Evolutionary conservation across 2,888 invertebrate genomes (phyloP).

Genomic region (Galeopsomyia nigrocyanea): DNA sequence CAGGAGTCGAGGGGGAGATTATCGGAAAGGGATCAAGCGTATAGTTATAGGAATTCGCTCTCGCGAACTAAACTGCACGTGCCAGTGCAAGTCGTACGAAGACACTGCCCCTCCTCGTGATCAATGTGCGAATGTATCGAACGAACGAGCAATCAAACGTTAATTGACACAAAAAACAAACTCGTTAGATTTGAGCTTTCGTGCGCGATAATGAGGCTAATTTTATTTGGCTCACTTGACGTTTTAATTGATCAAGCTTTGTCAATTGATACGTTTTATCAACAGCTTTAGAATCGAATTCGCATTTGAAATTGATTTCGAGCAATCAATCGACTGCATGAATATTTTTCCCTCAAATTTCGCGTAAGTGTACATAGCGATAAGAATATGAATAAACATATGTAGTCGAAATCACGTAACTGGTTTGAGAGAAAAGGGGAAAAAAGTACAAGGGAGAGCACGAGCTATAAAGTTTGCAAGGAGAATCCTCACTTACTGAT

Average conservation of each 20-base stretch:
- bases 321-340: no score
- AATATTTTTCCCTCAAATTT: no score
- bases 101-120: conserved; percentile 18
- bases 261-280: no score
- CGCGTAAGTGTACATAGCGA: background rate
- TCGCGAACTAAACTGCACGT: conserved; percentile 26
- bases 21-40: conserved; percentile 45
- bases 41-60: conserved; percentile 38
- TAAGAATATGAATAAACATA: conserved; percentile 8
- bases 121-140: conserved; percentile 1
- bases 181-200: background rate
- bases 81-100: conserved; percentile 28
- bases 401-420: background rate
- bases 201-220: background rate
- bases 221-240: no score
- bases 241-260: no score
- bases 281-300: no score
- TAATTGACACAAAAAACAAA: background rate
- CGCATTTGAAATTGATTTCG: no score
- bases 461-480: conserved; percentile 1
- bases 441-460: conserved; percentile 1
- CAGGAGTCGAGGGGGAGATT: conserved; percentile 25
- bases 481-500: conserved; percentile 21
- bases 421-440: background rate
- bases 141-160: conserved; percentile 31